Evolutionary conservation across 1,140 invertebrate genomes (phyloP).

Genomic region (Scaptomyza hsui): DNA sequence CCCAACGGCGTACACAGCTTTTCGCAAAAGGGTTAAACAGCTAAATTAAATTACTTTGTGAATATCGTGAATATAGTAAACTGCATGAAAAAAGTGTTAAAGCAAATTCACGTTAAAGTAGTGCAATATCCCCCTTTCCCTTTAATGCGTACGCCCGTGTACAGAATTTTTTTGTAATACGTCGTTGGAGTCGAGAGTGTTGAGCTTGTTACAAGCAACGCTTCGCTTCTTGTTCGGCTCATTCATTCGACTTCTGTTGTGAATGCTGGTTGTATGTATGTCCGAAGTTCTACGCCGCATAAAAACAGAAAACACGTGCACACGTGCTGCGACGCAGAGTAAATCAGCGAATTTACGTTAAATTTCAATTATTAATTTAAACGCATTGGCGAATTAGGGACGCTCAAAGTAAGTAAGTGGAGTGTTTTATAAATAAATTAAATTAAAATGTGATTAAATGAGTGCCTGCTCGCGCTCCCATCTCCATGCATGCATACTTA

Average conservation of each 20-base stretch:
- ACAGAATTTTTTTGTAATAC: too few relatives aligned
- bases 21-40: too few relatives aligned
- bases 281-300: constrained; percentile 5
- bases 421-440: neutral
- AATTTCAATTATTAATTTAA: neutral
- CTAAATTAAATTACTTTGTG: too few relatives aligned
- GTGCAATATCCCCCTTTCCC: too few relatives aligned
- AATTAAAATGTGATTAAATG: too few relatives aligned
- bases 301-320: constrained; percentile 26
- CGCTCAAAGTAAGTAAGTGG: constrained; percentile 12
- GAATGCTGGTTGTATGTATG: constrained; percentile 9
- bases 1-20: too few relatives aligned
- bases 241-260: constrained; percentile 14
- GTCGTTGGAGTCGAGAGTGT: neutral
- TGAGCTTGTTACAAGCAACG: neutral
- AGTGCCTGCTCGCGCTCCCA: too few relatives aligned
- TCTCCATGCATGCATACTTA: neutral
- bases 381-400: neutral
- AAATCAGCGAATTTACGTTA: constrained; percentile 3
- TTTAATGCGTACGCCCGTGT: too few relatives aligned
- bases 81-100: too few relatives aligned
- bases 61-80: too few relatives aligned
- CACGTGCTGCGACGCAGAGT: neutral
- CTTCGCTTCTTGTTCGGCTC: neutral
- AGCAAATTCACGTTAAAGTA: too few relatives aligned